Evolutionary conservation across 1,140 invertebrate genomes (phyloP).

Genomic region (Drosophila repletoides): DNA sequence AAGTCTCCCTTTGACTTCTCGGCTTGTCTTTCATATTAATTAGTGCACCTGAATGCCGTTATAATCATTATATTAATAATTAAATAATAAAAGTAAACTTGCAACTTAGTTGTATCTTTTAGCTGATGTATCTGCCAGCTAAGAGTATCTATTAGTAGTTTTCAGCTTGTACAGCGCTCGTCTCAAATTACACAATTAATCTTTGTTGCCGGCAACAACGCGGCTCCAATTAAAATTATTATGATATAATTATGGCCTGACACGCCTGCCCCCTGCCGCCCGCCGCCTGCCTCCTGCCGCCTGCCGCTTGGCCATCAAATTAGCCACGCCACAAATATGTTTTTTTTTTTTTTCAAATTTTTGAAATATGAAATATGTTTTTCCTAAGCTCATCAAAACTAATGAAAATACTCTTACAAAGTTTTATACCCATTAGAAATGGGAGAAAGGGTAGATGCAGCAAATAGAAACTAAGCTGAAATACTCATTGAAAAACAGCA

Average conservation of each 20-base stretch:
- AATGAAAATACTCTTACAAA: conserved; percentile 72
- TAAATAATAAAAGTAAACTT: conserved; percentile 22
- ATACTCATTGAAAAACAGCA: too few species aligned
- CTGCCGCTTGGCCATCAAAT: conserved; percentile 42
- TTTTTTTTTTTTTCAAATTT: too few species aligned
- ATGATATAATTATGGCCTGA: conserved; percentile 67
- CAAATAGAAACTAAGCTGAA: too few species aligned
- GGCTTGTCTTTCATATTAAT: conserved; percentile 9
- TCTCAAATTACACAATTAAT: conserved; percentile 59
- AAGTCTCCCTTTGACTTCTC: conserved; percentile 25
- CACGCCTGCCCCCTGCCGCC: too few species aligned
- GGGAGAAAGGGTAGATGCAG: too few species aligned
- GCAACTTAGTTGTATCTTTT: conserved; percentile 15
- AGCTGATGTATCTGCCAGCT: conserved; percentile 1
- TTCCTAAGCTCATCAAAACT: conserved; percentile 55
- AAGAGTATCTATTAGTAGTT: conserved; percentile 13
- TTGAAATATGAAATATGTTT: too few species aligned
- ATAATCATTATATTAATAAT: too few species aligned
- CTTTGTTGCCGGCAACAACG: conserved; percentile 44
- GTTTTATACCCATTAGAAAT: too few species aligned
- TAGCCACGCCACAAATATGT: conserved; percentile 15
- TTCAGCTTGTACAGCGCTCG: conserved; percentile 22
- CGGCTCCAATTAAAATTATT: conserved; percentile 69
- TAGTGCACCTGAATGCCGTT: conserved; percentile 45
- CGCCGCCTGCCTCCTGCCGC: too few species aligned